Evolutionary conservation across 2,797 vertebrate species (phyloP).

Genomic region (Heterohyrax brucei): DNA sequence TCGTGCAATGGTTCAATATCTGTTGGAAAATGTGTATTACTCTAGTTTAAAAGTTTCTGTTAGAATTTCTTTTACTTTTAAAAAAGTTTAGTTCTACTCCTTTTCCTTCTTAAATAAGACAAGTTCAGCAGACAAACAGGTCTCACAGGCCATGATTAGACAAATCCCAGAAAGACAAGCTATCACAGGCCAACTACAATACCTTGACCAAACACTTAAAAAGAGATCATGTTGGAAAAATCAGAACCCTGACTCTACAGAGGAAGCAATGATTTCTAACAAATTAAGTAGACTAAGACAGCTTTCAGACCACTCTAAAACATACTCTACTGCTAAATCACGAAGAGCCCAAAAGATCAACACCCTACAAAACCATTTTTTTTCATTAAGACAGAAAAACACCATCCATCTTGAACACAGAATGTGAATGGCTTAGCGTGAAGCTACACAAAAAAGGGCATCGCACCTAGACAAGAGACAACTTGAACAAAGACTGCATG

Average conservation of each 20-base stretch:
- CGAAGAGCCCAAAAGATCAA: neutral
- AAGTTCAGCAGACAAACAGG: slow-evolving; percentile 21
- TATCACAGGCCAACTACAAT: slow-evolving; percentile 53
- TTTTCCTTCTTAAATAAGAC: slow-evolving; percentile 37
- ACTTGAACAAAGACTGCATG: slow-evolving; percentile 27
- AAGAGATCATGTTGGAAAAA: neutral
- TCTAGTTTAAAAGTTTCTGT: slow-evolving; percentile 61
- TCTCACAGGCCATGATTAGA: slow-evolving; percentile 12
- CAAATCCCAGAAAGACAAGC: neutral
- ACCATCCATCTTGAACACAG: neutral
- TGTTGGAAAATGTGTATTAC: slow-evolving; percentile 65
- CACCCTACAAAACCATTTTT: neutral
- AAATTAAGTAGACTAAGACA: neutral
- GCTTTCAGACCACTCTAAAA: slow-evolving; percentile 42
- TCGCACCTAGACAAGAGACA: neutral
- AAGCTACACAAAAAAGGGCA: slow-evolving; percentile 11
- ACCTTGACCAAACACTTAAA: slow-evolving; percentile 5
- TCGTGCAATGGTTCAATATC: slow-evolving; percentile 62
- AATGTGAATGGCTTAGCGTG: slow-evolving; percentile 13
- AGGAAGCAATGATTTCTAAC: slow-evolving; percentile 51
- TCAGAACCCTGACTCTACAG: neutral
- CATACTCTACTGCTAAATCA: slow-evolving; percentile 29
- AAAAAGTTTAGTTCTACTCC: slow-evolving; percentile 31
- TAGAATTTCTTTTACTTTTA: slow-evolving; percentile 53
- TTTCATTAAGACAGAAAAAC: neutral